Evolutionary conservation across 2,797 vertebrate genomes (phyloP).

Genomic region (Sus cebifrons): DNA sequence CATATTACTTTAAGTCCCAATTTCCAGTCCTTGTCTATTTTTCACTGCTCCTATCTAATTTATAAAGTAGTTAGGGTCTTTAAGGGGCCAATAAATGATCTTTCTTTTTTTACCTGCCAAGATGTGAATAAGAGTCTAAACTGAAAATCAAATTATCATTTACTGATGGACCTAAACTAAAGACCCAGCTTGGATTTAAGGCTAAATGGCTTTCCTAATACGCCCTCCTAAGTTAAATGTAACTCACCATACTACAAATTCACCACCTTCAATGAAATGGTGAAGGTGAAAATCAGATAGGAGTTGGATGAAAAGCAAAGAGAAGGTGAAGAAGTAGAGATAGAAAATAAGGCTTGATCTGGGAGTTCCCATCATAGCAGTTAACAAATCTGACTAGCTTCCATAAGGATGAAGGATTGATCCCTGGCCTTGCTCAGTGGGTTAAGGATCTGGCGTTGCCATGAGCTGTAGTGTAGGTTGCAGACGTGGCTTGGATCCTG

Average conservation of each 20-base stretch:
- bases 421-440: no score
- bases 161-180: background rate
- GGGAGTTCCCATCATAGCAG: no score
- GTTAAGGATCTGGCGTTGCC: no score
- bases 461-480: no score
- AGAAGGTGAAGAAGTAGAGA: background rate
- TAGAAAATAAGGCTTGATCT: background rate
- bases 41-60: background rate
- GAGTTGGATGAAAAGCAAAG: background rate
- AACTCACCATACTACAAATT: background rate
- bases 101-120: slow-evolving; percentile 6
- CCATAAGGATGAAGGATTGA: no score
- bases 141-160: slow-evolving; percentile 59
- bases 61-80: background rate
- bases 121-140: background rate
- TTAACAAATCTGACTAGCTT: no score
- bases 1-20: background rate
- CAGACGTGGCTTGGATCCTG: no score
- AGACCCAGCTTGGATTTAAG: background rate
- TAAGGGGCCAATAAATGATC: background rate
- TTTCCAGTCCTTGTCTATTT: slow-evolving; percentile 6
- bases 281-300: background rate
- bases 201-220: background rate
- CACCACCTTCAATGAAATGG: background rate
- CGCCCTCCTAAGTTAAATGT: background rate